Conservation (phyloP, 1,140 invertebrate genomes). For the Uloborus diversus region DNA sequence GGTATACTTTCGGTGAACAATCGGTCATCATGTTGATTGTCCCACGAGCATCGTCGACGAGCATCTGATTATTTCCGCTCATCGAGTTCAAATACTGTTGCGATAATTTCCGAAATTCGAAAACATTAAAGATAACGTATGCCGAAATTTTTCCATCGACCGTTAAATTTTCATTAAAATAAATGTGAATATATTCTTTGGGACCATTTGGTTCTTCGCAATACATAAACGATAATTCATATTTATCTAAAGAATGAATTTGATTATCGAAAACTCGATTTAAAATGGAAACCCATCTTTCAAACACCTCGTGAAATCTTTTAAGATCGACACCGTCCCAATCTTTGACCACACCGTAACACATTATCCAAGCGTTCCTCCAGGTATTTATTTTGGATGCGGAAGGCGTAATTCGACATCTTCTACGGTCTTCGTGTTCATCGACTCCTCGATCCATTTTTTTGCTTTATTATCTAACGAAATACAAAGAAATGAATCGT, state of each 20-base stretch:
- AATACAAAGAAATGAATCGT: background rate
- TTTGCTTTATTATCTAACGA: background rate
- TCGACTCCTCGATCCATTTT: no score
- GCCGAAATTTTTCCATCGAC: background rate
- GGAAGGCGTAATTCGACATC: no score
- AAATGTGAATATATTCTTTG: no score
- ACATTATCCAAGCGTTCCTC: background rate
- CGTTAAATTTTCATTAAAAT: no score
- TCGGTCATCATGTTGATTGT: slow-evolving; percentile 4
- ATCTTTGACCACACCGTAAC: background rate
- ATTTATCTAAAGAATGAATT: background rate
- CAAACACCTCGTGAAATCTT: background rate
- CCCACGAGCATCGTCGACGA: slow-evolving; percentile 3
- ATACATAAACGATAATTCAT: background rate
- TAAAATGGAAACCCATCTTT: background rate
- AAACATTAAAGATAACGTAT: slow-evolving; percentile 1
- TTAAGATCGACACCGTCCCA: no score
- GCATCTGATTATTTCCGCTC: background rate
- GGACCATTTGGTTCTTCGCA: background rate
- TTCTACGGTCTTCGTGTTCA: background rate
- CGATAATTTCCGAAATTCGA: background rate
- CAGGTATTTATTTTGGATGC: no score
- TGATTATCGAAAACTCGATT: slow-evolving; percentile 21
- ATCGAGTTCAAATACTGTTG: background rate
- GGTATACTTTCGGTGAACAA: background rate